phyloP scores from a whole-genome alignment of 92 coral and sea anemone genomes.

The Porites cylindrica region DNA sequence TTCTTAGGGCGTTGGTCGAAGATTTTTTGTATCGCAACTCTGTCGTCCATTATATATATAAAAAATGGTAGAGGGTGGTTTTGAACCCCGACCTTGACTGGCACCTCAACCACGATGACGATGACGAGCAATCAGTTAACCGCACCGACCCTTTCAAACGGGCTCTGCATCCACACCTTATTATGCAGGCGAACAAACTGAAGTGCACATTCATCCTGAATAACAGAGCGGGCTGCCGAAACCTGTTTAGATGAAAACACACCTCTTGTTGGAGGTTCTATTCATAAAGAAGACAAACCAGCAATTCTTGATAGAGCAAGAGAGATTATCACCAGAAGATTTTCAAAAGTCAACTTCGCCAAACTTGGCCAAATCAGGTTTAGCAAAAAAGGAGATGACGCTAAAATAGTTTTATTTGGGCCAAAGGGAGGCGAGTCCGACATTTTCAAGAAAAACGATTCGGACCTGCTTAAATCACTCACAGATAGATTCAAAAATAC shows the following conservation, averaged over 20 bases:
- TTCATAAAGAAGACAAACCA: neutral
- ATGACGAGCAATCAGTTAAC: neutral
- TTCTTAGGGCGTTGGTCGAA: neutral
- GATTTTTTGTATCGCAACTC: too few species aligned
- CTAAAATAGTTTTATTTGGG: too few species aligned
- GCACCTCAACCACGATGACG: neutral
- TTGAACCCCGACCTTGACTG: neutral
- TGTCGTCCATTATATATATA: neutral
- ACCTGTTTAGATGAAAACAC: neutral
- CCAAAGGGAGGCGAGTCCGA: too few species aligned
- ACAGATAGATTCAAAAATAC: too few species aligned
- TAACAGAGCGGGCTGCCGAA: conserved; percentile 1
- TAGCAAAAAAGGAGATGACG: too few species aligned
- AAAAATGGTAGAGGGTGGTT: neutral
- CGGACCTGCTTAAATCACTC: too few species aligned
- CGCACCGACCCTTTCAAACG: neutral
- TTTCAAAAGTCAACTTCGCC: neutral
- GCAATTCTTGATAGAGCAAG: neutral
- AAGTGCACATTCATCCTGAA: neutral
- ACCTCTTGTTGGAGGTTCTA: neutral
- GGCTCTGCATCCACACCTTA: neutral
- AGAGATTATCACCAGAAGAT: neutral
- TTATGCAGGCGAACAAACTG: neutral
- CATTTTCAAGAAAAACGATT: too few species aligned
- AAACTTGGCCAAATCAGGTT: too few species aligned